Conservation (phyloP, 2,113 vertebrate genomes). For the Melanotaenia duboulayi region DNA sequence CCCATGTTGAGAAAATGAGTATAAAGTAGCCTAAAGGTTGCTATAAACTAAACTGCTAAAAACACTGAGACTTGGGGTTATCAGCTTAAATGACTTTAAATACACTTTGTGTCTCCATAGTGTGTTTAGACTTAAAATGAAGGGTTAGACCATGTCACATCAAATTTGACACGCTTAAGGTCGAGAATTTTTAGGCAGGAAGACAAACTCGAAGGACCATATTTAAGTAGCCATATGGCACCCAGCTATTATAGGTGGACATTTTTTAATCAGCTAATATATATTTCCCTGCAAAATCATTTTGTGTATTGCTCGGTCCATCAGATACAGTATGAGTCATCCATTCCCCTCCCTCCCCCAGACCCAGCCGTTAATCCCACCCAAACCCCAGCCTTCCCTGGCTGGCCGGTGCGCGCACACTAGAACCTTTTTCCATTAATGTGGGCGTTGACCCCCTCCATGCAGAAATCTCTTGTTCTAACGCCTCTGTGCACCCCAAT, state of each 20-base stretch:
- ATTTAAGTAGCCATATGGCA: too few relatives aligned
- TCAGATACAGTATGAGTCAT: conserved; percentile 83
- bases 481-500: not conserved
- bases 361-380: conserved; percentile 77
- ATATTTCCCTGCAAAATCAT: too few relatives aligned
- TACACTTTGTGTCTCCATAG: not conserved
- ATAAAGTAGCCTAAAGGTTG: too few relatives aligned
- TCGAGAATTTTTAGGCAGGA: too few relatives aligned
- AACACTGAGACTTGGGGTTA: not conserved
- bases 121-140: not conserved
- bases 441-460: conserved; percentile 4
- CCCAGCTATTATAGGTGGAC: too few relatives aligned
- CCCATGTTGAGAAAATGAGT: conserved; percentile 1
- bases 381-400: conserved; percentile 19
- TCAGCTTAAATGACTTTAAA: not conserved
- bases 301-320: conserved; percentile 68
- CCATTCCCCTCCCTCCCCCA: conserved; percentile 72
- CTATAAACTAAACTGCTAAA: not conserved
- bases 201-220: too few relatives aligned
- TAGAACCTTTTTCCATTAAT: conserved; percentile 14
- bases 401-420: conserved; percentile 32
- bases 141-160: not conserved
- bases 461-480: conserved; percentile 16
- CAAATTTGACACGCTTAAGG: too few relatives aligned
- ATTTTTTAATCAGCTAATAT: too few relatives aligned